Percentiles rank a stretch among this genome's conserved stretches.
phyloP scores from a whole-genome alignment of 2,113 vertebrate species.

The Laticauda colubrina region DNA sequence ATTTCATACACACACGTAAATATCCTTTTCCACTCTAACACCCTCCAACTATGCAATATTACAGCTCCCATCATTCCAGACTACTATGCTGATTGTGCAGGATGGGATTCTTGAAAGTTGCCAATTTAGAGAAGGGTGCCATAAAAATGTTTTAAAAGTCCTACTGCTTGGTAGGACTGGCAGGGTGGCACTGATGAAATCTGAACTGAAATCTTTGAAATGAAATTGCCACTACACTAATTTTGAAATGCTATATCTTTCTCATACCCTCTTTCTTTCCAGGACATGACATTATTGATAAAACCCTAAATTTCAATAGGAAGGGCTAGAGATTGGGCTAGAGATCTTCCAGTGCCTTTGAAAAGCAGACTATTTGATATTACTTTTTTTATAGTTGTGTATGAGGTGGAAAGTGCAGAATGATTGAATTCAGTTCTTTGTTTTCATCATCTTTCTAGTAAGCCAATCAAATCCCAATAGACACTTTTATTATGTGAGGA shows the following conservation, averaged over 20 bases:
- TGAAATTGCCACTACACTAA: background rate
- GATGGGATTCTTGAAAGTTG: background rate
- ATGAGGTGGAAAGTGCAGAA: background rate
- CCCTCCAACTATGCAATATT: background rate
- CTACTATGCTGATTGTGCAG: background rate
- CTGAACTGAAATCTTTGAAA: no score
- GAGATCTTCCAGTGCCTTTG: background rate
- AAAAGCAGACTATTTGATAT: background rate
- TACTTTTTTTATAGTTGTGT: background rate
- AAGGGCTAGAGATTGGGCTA: background rate
- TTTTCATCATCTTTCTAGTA: conserved; percentile 10
- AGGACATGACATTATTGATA: background rate
- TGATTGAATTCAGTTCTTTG: conserved; percentile 10
- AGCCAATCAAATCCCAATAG: background rate
- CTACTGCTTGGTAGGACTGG: background rate
- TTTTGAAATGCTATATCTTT: background rate
- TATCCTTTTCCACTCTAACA: background rate
- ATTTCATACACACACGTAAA: background rate
- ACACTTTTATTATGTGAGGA: conserved; percentile 5
- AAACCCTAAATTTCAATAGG: background rate
- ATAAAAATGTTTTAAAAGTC: background rate
- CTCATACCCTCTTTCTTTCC: background rate
- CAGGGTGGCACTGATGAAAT: background rate
- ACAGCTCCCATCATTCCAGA: background rate
- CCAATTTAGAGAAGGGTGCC: background rate